Percentiles rank a stretch among this genome's conserved stretches.
Evolutionary conservation across 2,888 invertebrate species (phyloP).

Genomic region (Drosophila nr. perissopoda): DNA sequence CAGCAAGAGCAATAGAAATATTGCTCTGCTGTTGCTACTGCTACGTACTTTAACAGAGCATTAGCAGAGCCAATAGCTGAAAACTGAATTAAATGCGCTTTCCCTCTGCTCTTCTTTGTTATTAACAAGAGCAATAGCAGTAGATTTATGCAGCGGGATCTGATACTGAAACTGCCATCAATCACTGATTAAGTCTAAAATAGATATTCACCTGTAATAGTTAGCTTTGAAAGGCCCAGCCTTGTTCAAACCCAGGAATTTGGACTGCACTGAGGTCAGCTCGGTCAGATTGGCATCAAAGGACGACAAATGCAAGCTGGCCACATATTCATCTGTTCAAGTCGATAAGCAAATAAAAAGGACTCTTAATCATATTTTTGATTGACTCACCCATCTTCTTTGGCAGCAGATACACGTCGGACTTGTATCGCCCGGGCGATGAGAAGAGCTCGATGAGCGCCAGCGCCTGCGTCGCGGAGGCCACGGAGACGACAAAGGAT

Average conservation of each 20-base stretch:
- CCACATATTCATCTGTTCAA: constrained; percentile 96
- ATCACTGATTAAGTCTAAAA: background rate
- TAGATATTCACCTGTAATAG: constrained; percentile 92
- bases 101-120: no score
- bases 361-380: background rate
- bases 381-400: constrained; percentile 95
- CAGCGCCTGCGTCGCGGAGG: constrained; percentile 97
- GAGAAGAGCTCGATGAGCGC: constrained; percentile 98
- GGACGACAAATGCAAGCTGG: constrained; percentile 96
- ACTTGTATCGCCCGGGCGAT: constrained; percentile 95
- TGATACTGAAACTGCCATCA: background rate
- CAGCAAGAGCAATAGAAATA: background rate
- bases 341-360: background rate
- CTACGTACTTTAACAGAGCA: background rate
- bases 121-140: no score
- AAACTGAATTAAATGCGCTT: no score
- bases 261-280: constrained; percentile 96
- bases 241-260: constrained; percentile 97
- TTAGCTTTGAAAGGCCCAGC: constrained; percentile 99
- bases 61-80: no score
- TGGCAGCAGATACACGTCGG: constrained; percentile 97
- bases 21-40: background rate
- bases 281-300: constrained; percentile 99
- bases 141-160: background rate
- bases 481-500: constrained; percentile 98